Conservation (phyloP, 2,888 invertebrate species). For the Orthonevra nobilis region DNA sequence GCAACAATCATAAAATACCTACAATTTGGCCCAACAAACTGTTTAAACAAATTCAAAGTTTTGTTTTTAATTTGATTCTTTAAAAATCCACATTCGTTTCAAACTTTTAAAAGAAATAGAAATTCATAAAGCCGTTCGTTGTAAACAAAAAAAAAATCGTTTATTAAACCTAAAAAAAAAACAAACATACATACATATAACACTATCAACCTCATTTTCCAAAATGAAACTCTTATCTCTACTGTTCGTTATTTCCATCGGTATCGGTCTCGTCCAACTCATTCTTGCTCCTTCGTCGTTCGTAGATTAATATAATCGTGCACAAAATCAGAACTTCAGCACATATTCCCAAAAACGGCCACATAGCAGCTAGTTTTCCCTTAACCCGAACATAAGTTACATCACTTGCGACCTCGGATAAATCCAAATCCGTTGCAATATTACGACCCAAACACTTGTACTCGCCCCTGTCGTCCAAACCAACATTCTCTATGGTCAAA, state of each 20-base stretch:
- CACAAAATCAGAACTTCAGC: slow-evolving; percentile 96
- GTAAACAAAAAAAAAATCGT: too few species aligned
- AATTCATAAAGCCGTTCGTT: too few species aligned
- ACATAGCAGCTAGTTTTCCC: slow-evolving; percentile 94
- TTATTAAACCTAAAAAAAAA: not conserved
- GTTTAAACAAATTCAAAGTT: too few species aligned
- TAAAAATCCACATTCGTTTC: too few species aligned
- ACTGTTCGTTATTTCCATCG: slow-evolving; percentile 93
- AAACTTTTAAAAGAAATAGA: too few species aligned
- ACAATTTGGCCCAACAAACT: too few species aligned
- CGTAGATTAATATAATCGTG: slow-evolving; percentile 96
- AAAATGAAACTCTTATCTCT: slow-evolving; percentile 75
- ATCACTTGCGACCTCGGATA: slow-evolving; percentile 77
- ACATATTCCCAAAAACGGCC: slow-evolving; percentile 98
- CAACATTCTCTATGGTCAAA: slow-evolving; percentile 84
- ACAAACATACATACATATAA: too few species aligned
- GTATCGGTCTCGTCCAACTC: slow-evolving; percentile 96
- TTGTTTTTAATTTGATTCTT: too few species aligned
- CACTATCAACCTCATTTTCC: too few species aligned
- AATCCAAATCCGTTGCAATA: slow-evolving; percentile 76
- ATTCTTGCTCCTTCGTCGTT: slow-evolving; percentile 96
- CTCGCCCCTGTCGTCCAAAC: slow-evolving; percentile 86
- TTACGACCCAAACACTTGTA: slow-evolving; percentile 85
- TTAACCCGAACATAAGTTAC: slow-evolving; percentile 88
- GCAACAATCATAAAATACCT: too few species aligned